Percentiles rank a stretch among this genome's conserved stretches.
These are phyloP conservation scores for Caerostris extrusa DNA, from an alignment of 1,140 invertebrate species.

Conservation along the genomic window DNA sequence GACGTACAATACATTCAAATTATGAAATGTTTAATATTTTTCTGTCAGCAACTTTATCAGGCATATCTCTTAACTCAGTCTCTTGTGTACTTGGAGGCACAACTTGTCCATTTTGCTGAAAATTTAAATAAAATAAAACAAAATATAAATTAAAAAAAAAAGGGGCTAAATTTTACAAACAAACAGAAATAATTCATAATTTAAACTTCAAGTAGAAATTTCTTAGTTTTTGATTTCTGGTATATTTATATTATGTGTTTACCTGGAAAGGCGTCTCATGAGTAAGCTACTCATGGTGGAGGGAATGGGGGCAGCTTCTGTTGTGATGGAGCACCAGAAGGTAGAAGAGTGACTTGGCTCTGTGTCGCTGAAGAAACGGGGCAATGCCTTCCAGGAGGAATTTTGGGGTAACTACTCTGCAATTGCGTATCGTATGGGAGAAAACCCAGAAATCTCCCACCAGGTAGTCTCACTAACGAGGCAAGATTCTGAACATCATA, in stretches of 20 bases:
- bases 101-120: slow-evolving; percentile 47
- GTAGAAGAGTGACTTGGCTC: too few relatives aligned
- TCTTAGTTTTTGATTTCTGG: not conserved
- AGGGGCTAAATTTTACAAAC: not conserved
- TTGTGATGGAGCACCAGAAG: too few relatives aligned
- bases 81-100: slow-evolving; percentile 50
- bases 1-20: not conserved
- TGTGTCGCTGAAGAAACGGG: too few relatives aligned
- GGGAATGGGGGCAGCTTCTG: too few relatives aligned
- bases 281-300: too few relatives aligned
- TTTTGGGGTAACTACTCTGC: too few relatives aligned
- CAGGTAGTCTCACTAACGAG: too few relatives aligned
- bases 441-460: too few relatives aligned
- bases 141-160: not conserved
- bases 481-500: too few relatives aligned
- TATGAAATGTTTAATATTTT: not conserved
- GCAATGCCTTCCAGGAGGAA: too few relatives aligned
- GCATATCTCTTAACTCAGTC: slow-evolving; percentile 60
- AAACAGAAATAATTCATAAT: not conserved
- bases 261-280: not conserved
- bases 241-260: not conserved
- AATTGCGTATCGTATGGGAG: too few relatives aligned
- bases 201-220: too few relatives aligned
- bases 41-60: slow-evolving; percentile 33
- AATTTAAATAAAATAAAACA: not conserved